Conservation (phyloP, 2,113 vertebrate species). For the Theristicus caerulescens region DNA sequence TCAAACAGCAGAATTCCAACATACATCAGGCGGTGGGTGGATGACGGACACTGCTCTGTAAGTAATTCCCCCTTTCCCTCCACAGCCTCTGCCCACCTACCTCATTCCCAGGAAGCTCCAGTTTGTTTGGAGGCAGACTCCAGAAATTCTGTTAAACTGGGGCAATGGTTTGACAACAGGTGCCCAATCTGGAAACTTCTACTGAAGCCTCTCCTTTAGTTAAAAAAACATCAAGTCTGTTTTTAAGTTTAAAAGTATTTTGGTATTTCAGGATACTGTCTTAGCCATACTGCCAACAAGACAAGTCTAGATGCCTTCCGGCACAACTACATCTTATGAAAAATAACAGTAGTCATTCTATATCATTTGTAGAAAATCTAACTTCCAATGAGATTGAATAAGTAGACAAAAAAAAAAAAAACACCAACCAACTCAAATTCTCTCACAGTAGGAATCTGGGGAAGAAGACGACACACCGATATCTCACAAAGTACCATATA, state of each 20-base stretch:
- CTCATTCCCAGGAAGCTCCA: not conserved
- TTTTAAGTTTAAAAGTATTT: conserved; percentile 9
- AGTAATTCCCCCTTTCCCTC: not conserved
- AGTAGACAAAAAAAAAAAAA: not conserved
- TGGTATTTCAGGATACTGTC: not conserved
- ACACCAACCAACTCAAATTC: not conserved
- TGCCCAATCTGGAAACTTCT: not conserved
- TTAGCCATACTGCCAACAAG: not conserved
- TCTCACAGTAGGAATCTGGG: not conserved
- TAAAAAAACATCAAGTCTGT: not conserved
- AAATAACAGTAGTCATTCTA: not conserved
- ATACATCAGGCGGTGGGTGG: not conserved
- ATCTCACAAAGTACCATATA: not conserved
- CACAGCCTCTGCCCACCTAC: not conserved
- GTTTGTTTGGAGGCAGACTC: not conserved
- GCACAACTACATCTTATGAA: not conserved
- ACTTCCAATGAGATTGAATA: not conserved
- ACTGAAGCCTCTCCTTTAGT: not conserved
- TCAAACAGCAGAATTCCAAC: not conserved
- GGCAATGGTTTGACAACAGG: not conserved
- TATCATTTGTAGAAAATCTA: not conserved
- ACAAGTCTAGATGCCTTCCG: not conserved
- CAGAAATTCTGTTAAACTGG: not conserved
- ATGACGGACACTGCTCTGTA: not conserved
- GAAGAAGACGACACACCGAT: not conserved